phyloP scores from a whole-genome alignment of 2,888 invertebrate species.

The Melanotus villosus region DNA sequence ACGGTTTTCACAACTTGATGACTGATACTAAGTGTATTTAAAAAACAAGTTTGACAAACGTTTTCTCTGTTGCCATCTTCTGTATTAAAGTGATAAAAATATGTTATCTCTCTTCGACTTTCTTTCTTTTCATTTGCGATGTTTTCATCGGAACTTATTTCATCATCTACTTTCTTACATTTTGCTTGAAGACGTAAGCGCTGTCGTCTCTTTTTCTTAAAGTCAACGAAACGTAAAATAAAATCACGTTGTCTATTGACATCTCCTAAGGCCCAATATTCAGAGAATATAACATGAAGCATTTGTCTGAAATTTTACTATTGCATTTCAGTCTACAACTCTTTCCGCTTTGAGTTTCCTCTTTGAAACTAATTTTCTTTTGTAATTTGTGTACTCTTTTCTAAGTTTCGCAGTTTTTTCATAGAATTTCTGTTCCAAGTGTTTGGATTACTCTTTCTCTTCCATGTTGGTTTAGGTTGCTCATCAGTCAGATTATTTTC shows the following conservation, averaged over 20 bases:
- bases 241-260: slow-evolving; percentile 8
- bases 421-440: neutral
- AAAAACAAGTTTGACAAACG: slow-evolving; percentile 10
- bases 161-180: neutral
- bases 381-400: slow-evolving; percentile 1
- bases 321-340: slow-evolving; percentile 7
- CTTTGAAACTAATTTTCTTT: neutral
- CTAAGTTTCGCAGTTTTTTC: neutral
- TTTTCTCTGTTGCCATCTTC: slow-evolving; percentile 9
- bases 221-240: slow-evolving; percentile 10
- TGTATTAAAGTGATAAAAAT: slow-evolving; percentile 5
- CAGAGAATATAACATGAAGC: neutral
- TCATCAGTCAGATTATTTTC: too few relatives aligned
- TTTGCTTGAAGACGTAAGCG: neutral
- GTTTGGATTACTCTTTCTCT: too few relatives aligned
- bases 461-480: too few relatives aligned
- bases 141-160: neutral
- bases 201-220: slow-evolving; percentile 8
- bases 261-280: slow-evolving; percentile 11
- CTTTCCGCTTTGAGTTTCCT: neutral
- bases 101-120: neutral
- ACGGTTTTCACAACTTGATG: too few relatives aligned
- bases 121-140: neutral
- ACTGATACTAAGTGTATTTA: slow-evolving; percentile 16
- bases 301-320: neutral